Conservation (phyloP, 2,888 invertebrate species). For the Nasonia oneida region DNA sequence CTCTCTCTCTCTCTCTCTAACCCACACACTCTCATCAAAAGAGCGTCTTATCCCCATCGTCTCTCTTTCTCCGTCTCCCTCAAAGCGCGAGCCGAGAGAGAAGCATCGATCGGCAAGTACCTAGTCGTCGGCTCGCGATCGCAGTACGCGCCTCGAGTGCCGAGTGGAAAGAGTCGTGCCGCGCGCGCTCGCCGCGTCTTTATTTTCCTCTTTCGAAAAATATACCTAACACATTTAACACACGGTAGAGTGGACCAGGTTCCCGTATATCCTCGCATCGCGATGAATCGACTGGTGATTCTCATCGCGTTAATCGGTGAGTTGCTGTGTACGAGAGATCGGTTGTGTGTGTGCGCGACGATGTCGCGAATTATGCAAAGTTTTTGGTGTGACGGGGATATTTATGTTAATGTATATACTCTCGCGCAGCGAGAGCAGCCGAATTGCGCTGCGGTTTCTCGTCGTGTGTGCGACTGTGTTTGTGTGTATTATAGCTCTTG, state of each 20-base stretch:
- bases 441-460: too few relatives aligned
- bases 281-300: not conserved
- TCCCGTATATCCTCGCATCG: not conserved
- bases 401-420: too few relatives aligned
- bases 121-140: not conserved
- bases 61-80: slow-evolving; percentile 1
- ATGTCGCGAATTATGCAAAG: not conserved
- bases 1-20: too few relatives aligned
- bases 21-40: not conserved
- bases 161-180: not conserved
- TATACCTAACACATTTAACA: not conserved
- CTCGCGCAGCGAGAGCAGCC: too few relatives aligned
- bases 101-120: not conserved
- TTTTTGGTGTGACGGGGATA: too few relatives aligned
- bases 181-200: not conserved
- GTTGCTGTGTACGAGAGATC: not conserved
- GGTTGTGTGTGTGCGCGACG: not conserved
- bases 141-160: slow-evolving; percentile 2
- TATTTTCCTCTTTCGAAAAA: not conserved
- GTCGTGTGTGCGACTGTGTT: not conserved
- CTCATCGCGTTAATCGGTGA: slow-evolving; percentile 6
- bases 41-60: not conserved
- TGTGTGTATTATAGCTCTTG: not conserved
- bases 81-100: not conserved
- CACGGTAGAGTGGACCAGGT: not conserved